Evolutionary conservation across 92 coral and sea anemone genomes (phyloP).

Genomic region (Porites divaricata): DNA sequence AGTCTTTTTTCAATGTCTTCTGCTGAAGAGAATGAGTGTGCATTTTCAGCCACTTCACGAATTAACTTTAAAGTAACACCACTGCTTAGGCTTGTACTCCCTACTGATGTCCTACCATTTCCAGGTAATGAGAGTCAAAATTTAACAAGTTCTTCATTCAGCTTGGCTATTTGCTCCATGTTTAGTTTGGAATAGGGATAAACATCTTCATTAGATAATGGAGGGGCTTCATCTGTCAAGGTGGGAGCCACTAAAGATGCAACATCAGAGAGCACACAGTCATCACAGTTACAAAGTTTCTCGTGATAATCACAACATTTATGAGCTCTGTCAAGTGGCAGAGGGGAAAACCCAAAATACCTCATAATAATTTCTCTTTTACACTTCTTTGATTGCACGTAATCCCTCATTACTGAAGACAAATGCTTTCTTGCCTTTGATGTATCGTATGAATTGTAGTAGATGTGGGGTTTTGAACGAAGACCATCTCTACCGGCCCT

Average conservation of each 20-base stretch:
- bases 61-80: slow-evolving; percentile 58
- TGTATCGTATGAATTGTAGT: slow-evolving; percentile 55
- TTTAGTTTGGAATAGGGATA: slow-evolving; percentile 15
- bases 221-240: slow-evolving; percentile 16
- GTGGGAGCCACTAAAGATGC: slow-evolving; percentile 29
- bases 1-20: slow-evolving; percentile 45
- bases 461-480: slow-evolving; percentile 47
- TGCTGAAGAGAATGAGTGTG: slow-evolving; percentile 27
- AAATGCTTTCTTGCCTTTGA: slow-evolving; percentile 46
- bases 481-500: slow-evolving; percentile 61
- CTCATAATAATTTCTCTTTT: slow-evolving; percentile 37
- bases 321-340: slow-evolving; percentile 39
- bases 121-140: slow-evolving; percentile 67
- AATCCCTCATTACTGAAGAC: slow-evolving; percentile 49
- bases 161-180: slow-evolving; percentile 36
- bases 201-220: neutral
- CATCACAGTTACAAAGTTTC: slow-evolving; percentile 52
- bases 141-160: slow-evolving; percentile 42
- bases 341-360: slow-evolving; percentile 7
- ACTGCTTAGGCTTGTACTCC: slow-evolving; percentile 60
- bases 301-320: slow-evolving; percentile 61
- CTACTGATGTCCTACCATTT: slow-evolving; percentile 62
- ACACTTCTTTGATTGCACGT: slow-evolving; percentile 51
- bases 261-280: slow-evolving; percentile 46
- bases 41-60: slow-evolving; percentile 50